phyloP scores from a whole-genome alignment of 2,888 invertebrate genomes.

The Horisme vitalbata region DNA sequence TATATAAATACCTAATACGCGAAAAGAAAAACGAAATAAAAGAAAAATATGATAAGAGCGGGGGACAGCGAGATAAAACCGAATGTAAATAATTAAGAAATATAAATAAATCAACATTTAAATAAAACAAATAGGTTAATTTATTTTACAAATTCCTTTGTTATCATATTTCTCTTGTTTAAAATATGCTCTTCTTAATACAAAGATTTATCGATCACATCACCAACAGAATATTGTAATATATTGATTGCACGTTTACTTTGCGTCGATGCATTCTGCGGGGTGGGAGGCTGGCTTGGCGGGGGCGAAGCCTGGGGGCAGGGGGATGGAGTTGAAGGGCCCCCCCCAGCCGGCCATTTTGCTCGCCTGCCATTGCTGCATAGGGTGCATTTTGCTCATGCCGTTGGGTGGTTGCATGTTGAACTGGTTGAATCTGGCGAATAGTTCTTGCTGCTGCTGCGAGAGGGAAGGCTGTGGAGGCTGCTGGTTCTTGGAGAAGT shows the following conservation, averaged over 20 bases:
- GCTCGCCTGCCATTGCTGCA: conserved; percentile 33
- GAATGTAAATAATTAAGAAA: conserved; percentile 30
- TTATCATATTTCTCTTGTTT: conserved; percentile 82
- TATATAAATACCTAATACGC: conserved; percentile 52
- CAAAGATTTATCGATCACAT: conserved; percentile 81
- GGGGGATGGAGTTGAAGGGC: conserved; percentile 57
- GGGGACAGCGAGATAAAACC: conserved; percentile 46
- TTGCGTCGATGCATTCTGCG: conserved; percentile 80
- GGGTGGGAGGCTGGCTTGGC: conserved; percentile 63
- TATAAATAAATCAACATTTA: conserved; percentile 60
- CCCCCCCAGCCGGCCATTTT: conserved; percentile 44
- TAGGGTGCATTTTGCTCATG: conserved; percentile 36
- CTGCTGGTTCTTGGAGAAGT: conserved; percentile 61
- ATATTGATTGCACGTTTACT: conserved; percentile 50
- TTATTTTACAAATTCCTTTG: conserved; percentile 82
- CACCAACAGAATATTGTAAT: conserved; percentile 63
- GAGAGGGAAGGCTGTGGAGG: conserved; percentile 36
- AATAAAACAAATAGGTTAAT: conserved; percentile 83
- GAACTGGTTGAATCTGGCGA: conserved; percentile 70
- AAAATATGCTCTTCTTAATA: conserved; percentile 80
- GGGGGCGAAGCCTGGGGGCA: conserved; percentile 77
- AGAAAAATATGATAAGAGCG: conserved; percentile 67
- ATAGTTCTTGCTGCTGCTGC: conserved; percentile 67
- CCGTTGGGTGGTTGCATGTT: conserved; percentile 44
- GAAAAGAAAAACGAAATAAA: conserved; percentile 44